These are phyloP conservation scores for Lucilia sericata DNA, from an alignment of 1,140 invertebrate genomes.

Conservation along the genomic window DNA sequence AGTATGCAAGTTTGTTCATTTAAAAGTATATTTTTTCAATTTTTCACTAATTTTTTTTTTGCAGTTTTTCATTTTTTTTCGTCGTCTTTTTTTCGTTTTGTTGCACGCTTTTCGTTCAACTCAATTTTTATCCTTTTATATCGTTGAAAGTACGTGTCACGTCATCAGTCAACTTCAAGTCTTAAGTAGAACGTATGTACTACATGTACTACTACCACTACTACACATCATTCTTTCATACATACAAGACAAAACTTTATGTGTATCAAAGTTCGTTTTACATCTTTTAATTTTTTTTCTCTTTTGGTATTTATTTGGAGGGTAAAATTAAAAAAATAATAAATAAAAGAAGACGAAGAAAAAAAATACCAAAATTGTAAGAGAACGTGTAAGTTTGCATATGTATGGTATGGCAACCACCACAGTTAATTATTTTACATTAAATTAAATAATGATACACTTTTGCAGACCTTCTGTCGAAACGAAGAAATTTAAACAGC, in stretches of 20 bases:
- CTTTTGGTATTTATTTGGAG: no score
- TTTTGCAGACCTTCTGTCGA: slow-evolving; percentile 50
- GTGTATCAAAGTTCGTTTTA: no score
- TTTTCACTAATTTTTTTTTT: slow-evolving; percentile 33
- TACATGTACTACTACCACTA: neutral
- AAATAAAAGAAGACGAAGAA: no score
- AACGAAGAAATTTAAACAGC: slow-evolving; percentile 38
- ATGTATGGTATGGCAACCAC: neutral
- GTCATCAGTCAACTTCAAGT: slow-evolving; percentile 44
- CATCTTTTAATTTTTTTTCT: no score
- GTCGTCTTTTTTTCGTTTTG: neutral
- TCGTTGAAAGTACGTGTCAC: slow-evolving; percentile 45
- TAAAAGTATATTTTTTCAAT: slow-evolving; percentile 20
- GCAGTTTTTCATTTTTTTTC: neutral
- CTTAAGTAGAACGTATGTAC: slow-evolving; percentile 35
- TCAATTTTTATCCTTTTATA: slow-evolving; percentile 41
- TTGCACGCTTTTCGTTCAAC: slow-evolving; percentile 22
- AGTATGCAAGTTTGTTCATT: neutral
- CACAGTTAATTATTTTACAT: slow-evolving; percentile 67
- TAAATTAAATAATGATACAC: slow-evolving; percentile 68
- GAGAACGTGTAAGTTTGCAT: no score
- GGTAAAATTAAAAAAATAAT: neutral
- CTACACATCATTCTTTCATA: neutral
- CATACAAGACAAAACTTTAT: no score
- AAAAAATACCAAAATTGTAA: no score